Evolutionary conservation across 2,113 vertebrate genomes (phyloP).

Genomic region (Acanthochromis polyacanthus): DNA sequence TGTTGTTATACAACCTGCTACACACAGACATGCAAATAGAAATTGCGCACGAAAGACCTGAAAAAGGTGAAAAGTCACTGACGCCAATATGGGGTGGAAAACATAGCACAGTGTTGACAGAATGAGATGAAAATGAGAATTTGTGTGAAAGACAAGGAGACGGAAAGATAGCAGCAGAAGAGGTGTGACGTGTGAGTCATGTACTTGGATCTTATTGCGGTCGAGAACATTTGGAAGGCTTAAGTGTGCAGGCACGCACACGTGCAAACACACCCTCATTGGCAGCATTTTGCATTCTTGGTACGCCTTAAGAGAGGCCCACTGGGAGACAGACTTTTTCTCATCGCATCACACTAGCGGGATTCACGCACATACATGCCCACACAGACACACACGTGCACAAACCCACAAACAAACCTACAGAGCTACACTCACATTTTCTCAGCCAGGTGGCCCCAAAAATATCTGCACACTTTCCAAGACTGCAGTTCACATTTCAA

Average conservation of each 20-base stretch:
- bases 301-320: conserved; percentile 56
- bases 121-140: conserved; percentile 55
- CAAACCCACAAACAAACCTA: neutral
- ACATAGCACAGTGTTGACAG: conserved; percentile 22
- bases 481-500: neutral
- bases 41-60: neutral
- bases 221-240: conserved; percentile 81
- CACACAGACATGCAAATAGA: neutral
- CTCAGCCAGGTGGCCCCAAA: conserved; percentile 24
- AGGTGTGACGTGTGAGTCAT: conserved; percentile 82
- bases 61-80: conserved; percentile 41
- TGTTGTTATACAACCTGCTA: neutral
- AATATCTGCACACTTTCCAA: conserved; percentile 25
- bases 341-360: conserved; percentile 35
- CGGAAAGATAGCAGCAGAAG: conserved; percentile 69
- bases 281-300: conserved; percentile 49
- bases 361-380: conserved; percentile 47
- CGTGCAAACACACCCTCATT: conserved; percentile 22
- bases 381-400: conserved; percentile 27
- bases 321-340: conserved; percentile 76
- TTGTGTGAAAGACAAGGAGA: conserved; percentile 58
- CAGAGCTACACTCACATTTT: neutral
- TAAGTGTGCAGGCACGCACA: conserved; percentile 62
- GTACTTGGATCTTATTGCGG: conserved; percentile 72
- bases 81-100: conserved; percentile 46